These are phyloP conservation scores for Hippopotamus amphibius DNA, from an alignment of 2,113 vertebrate species.

Conservation along the genomic window DNA sequence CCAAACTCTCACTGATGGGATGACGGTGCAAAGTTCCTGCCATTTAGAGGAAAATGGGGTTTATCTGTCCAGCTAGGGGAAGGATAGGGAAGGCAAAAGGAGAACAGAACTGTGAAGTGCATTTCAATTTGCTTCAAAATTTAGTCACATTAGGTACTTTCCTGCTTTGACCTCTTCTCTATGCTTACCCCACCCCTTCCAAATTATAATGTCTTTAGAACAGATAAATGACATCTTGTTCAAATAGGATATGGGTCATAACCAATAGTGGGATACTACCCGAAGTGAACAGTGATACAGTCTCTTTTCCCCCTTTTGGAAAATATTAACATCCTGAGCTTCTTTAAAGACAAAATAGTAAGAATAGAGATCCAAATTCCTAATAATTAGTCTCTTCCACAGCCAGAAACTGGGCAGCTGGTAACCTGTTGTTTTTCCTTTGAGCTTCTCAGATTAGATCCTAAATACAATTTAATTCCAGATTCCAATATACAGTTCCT, in stretches of 20 bases:
- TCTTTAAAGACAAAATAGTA: slow-evolving; percentile 23
- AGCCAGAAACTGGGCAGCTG: slow-evolving; percentile 64
- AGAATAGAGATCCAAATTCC: background rate
- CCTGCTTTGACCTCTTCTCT: background rate
- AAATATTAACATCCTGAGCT: background rate
- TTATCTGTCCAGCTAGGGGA: background rate
- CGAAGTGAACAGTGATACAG: background rate
- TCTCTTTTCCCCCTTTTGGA: background rate
- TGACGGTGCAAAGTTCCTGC: background rate
- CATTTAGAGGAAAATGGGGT: background rate
- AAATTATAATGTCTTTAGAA: background rate
- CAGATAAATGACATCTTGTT: background rate
- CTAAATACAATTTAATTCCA: slow-evolving; percentile 72
- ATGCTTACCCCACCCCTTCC: background rate
- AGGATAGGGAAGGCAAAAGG: background rate
- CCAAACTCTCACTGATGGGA: no score
- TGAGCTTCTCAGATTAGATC: slow-evolving; percentile 74
- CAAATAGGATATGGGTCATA: background rate
- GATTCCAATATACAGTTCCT: slow-evolving; percentile 69
- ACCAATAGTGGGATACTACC: background rate
- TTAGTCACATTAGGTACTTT: background rate
- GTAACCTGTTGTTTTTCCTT: slow-evolving; percentile 67
- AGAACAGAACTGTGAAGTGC: fast-evolving
- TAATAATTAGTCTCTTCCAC: slow-evolving; percentile 55
- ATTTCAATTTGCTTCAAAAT: background rate